Base-by-base conservation (phyloP, 2,888 invertebrate species). In the Falcaria lacertinaria region DNA sequence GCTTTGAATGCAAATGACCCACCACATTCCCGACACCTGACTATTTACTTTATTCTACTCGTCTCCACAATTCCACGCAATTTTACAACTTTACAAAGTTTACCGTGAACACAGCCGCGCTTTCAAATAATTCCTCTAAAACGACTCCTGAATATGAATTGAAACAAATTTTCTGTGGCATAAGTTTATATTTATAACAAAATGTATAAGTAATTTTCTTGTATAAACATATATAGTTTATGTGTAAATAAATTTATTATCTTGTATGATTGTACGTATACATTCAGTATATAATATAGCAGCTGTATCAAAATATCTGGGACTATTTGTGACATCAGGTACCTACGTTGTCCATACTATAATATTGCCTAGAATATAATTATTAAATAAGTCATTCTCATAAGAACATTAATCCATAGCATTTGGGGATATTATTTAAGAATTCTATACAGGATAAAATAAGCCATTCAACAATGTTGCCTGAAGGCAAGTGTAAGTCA, bases 41-140 rank as follows among this genome's bases (percentile, higher is more conserved):
- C 76, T 78, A 74, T 81, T 81, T 75, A 73, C 69, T 63, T 68
- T 73, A 70, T 69, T 70, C 70, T 51, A 61, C 59, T 64, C 74
- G 65, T 70, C 75, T 69, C 63, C 64, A 65, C 64, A 60, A 56
- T 64, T 65, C 58, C 60, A 50, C 47, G 64, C 62, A 72, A 79
- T 80, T 82, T 80, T 74, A 75, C 72, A 84, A 81, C 79, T 81
- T 80, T 64, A 52, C 63, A 69, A 79, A 81, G 72, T 80, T 71
- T 57, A 64, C 58, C 55, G 61, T 56, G 66, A 80, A 75, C 78
- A 72, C 67, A 68, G 58, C 63, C 69, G 72, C 68, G 71, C 75
- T 74, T 64, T 57, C 60, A 75, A 81, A 83, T 80, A 75, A 77
- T 71, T 73, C 53, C 43, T 51, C 56, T 69, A 55, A 40, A 34